phyloP scores from a whole-genome alignment of 2,113 vertebrate species.

The Zosterops pallidus region DNA sequence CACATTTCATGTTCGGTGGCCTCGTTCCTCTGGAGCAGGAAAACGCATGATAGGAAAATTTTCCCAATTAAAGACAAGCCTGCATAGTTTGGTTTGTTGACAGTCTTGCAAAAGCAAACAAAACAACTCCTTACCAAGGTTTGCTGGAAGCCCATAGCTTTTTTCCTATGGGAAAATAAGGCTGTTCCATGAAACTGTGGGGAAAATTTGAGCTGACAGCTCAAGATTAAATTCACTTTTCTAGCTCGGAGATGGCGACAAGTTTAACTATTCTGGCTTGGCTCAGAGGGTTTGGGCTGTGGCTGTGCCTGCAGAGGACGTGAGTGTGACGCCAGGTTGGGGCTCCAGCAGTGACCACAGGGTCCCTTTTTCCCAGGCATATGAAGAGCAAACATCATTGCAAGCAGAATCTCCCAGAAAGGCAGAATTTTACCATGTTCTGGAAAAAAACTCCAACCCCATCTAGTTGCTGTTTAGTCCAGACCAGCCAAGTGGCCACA shows the following conservation, averaged over 20 bases:
- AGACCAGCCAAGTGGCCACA: background rate
- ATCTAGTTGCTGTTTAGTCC: background rate
- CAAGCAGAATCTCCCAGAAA: background rate
- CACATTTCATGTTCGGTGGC: background rate
- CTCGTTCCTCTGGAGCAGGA: background rate
- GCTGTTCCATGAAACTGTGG: conserved; percentile 5
- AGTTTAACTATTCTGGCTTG: conserved; percentile 57
- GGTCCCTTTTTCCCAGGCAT: background rate
- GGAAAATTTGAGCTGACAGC: conserved; percentile 50
- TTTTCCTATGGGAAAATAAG: conserved; percentile 52
- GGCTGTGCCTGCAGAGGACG: background rate
- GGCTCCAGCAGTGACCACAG: background rate
- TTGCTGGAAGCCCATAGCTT: background rate
- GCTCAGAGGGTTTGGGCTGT: background rate
- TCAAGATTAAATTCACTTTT: conserved; percentile 41
- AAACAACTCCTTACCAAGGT: conserved; percentile 8
- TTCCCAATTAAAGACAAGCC: conserved; percentile 32
- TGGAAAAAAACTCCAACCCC: background rate
- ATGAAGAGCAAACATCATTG: background rate
- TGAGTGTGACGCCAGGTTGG: background rate
- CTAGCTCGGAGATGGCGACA: conserved; percentile 17
- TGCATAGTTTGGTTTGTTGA: conserved; percentile 55
- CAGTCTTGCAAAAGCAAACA: conserved; percentile 44
- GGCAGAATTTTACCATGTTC: background rate
- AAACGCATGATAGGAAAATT: background rate